Evolutionary conservation across 2,113 vertebrate species (phyloP).

Genomic region (Ginglymostoma cirratum): DNA sequence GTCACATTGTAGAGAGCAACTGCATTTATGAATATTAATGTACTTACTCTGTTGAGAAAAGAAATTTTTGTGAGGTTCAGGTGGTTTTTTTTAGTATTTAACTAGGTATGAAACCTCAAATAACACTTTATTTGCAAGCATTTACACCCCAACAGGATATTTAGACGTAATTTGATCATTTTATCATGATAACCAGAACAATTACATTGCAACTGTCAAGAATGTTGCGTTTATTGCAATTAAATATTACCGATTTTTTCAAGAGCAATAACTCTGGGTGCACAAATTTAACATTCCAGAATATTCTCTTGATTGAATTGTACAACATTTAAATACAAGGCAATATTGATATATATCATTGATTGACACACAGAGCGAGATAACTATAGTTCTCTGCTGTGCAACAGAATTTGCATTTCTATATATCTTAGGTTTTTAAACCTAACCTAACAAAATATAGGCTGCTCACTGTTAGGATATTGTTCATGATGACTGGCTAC

Average conservation of each 20-base stretch:
- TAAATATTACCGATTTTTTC: not conserved
- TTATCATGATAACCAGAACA: not conserved
- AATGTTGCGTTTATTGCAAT: not conserved
- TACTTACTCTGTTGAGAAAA: not conserved
- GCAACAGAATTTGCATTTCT: not conserved
- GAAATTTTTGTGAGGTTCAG: not conserved
- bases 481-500: not conserved
- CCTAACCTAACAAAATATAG: not conserved
- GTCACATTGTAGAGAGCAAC: not conserved
- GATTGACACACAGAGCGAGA: not conserved
- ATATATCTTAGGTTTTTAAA: not conserved
- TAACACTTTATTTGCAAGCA: not conserved
- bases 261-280: not conserved
- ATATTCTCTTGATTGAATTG: constrained; percentile 4
- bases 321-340: not conserved
- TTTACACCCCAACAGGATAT: not conserved
- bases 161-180: not conserved
- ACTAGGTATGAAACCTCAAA: not conserved
- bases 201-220: not conserved
- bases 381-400: too few species aligned
- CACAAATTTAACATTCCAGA: not conserved
- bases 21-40: constrained; percentile 15
- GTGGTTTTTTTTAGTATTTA: not conserved
- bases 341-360: not conserved
- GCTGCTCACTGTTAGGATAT: not conserved